A percentile compares a stretch with the other conserved stretches of the same genome.
These are phyloP conservation scores for Glomeris maerens DNA, from an alignment of 1,140 invertebrate genomes.

Conservation along the genomic window DNA sequence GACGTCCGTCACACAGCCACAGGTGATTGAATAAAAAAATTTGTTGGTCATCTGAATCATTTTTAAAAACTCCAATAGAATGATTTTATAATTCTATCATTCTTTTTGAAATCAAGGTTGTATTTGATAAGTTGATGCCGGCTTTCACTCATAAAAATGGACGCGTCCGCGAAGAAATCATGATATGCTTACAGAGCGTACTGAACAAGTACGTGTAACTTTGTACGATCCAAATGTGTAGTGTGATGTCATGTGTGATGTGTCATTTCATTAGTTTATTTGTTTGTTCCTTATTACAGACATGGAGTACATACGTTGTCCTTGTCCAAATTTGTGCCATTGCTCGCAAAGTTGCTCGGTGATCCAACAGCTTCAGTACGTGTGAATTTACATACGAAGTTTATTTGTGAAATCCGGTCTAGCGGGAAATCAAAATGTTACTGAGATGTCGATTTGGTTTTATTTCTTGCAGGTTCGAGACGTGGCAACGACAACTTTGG, in stretches of 20 bases:
- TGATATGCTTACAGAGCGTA: conserved; percentile 58
- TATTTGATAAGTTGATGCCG: conserved; percentile 58
- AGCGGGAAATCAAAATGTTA: no score
- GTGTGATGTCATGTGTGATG: conserved; percentile 2
- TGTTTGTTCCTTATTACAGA: conserved; percentile 36
- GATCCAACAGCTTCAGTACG: conserved; percentile 70
- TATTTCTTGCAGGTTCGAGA: conserved; percentile 43
- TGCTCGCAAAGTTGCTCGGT: conserved; percentile 66
- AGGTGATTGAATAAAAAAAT: conserved; percentile 29
- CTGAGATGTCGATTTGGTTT: conserved; percentile 9
- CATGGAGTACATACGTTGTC: conserved; percentile 67
- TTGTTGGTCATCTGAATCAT: background rate
- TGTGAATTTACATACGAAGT: no score
- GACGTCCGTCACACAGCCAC: conserved; percentile 60
- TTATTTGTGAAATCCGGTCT: no score
- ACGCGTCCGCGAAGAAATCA: conserved; percentile 67
- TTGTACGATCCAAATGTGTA: conserved; percentile 4
- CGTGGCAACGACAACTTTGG: conserved; percentile 64
- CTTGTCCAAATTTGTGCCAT: conserved; percentile 63
- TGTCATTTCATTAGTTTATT: conserved; percentile 13
- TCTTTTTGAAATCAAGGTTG: conserved; percentile 31
- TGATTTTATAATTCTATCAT: conserved; percentile 2
- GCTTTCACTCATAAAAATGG: conserved; percentile 73
- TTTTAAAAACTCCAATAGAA: background rate
- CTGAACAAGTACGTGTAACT: conserved; percentile 55